A percentile compares a stretch with the other conserved stretches of the same genome.
These are phyloP conservation scores for Empis livida DNA, from an alignment of 2,888 invertebrate species.

Conservation along the genomic window DNA sequence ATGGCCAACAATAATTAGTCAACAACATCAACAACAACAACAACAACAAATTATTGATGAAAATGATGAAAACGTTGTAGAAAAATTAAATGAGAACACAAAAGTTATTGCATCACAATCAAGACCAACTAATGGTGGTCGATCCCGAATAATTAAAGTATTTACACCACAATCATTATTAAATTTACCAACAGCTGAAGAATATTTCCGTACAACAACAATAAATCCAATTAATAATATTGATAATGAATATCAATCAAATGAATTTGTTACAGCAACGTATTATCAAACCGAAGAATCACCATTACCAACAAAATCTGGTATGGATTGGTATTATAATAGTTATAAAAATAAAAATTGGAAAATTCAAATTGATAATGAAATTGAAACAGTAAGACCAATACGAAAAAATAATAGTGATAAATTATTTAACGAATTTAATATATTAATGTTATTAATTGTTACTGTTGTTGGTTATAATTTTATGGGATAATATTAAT, in stretches of 20 bases:
- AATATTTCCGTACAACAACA: constrained; percentile 28
- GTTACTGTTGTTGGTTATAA: no score
- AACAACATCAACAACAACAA: constrained; percentile 8
- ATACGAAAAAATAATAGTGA: no score
- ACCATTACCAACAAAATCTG: constrained; percentile 9
- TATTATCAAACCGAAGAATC: constrained; percentile 38
- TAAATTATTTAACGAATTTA: no score
- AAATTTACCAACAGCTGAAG: constrained; percentile 31
- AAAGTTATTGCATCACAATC: neutral
- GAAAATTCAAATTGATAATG: no score
- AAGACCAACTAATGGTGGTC: constrained; percentile 11
- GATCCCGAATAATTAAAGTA: constrained; percentile 49
- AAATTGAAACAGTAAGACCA: no score
- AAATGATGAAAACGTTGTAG: neutral
- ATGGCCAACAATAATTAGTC: constrained; percentile 18
- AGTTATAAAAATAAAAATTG: constrained; percentile 43
- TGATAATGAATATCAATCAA: constrained; percentile 12
- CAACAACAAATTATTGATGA: constrained; percentile 3
- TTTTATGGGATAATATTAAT: no score
- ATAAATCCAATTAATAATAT: neutral
- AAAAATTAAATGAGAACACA: neutral
- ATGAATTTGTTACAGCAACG: constrained; percentile 22
- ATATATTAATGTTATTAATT: no score
- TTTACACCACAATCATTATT: constrained; percentile 25
- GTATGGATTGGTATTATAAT: constrained; percentile 75